Conservation (phyloP, 30 jellyfish, hydroid and myxozoan genomes). For the Turritopsis rubra region DNA sequence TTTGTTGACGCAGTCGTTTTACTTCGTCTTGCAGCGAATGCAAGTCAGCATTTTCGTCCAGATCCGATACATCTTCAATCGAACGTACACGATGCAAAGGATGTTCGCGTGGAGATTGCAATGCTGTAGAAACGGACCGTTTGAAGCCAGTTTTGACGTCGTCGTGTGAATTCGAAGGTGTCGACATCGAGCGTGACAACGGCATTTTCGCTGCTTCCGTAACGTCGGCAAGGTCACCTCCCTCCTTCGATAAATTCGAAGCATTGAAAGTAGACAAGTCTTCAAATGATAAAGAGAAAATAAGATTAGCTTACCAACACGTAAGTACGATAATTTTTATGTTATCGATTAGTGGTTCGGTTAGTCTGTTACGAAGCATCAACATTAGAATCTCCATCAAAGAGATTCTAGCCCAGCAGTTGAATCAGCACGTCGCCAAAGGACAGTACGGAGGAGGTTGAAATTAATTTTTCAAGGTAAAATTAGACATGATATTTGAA, state of each 20-base stretch:
- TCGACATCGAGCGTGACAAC: not conserved
- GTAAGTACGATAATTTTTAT: not conserved
- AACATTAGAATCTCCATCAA: not conserved
- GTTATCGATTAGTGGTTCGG: slow-evolving; percentile 1
- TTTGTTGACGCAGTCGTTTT: not conserved
- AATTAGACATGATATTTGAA: not conserved
- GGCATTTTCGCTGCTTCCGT: not conserved
- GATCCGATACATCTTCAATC: slow-evolving; percentile 3
- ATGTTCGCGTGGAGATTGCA: slow-evolving; percentile 14
- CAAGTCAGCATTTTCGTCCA: not conserved
- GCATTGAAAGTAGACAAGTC: slow-evolving; percentile 14
- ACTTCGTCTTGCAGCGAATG: not conserved
- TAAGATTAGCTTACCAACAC: slow-evolving; percentile 9
- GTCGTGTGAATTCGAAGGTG: not conserved
- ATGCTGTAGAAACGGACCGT: slow-evolving; percentile 9
- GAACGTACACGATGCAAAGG: slow-evolving; percentile 19
- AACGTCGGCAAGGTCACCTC: not conserved
- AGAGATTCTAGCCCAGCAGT: not conserved
- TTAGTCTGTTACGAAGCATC: not conserved
- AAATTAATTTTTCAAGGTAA: not conserved
- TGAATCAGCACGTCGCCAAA: not conserved
- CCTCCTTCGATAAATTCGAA: slow-evolving; percentile 20
- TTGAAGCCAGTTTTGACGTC: not conserved
- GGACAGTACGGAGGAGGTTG: slow-evolving; percentile 12
- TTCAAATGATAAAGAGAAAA: not conserved